A percentile compares a stretch with the other conserved stretches of the same genome.
phyloP scores from a whole-genome alignment of 2,113 vertebrate genomes.

The Oreocharis arfaki region DNA sequence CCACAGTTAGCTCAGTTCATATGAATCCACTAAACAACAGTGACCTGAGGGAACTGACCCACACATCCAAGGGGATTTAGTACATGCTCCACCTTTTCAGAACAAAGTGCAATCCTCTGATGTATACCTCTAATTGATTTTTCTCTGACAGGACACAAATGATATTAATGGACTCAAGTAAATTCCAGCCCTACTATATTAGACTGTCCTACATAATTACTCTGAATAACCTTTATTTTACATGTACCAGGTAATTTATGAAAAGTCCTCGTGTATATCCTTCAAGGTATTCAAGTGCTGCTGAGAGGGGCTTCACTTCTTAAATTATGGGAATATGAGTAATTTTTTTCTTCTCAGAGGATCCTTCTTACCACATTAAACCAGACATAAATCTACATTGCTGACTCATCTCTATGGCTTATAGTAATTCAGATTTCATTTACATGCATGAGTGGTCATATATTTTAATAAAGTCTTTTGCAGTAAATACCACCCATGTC shows the following conservation, averaged over 20 bases:
- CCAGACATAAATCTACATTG: neutral
- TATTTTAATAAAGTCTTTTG: neutral
- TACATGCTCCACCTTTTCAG: neutral
- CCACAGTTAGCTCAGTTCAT: neutral
- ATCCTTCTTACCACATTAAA: neutral
- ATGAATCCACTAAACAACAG: neutral
- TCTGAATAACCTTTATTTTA: conserved; percentile 23
- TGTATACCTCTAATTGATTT: neutral
- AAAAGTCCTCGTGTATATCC: neutral
- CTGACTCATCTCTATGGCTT: neutral
- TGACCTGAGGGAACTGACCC: neutral
- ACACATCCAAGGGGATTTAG: neutral
- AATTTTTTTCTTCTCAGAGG: neutral
- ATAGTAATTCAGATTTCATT: neutral
- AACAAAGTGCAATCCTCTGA: neutral
- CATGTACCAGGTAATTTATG: neutral
- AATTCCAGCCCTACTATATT: neutral
- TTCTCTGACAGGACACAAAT: neutral
- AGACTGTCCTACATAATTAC: neutral
- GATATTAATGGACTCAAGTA: neutral
- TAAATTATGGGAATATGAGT: neutral
- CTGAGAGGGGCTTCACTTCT: neutral
- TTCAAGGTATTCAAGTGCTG: neutral
- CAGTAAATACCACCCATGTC: neutral
- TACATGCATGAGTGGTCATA: neutral